Conservation (phyloP, 1,140 invertebrate species). For the Penaeus vannamei region DNA sequence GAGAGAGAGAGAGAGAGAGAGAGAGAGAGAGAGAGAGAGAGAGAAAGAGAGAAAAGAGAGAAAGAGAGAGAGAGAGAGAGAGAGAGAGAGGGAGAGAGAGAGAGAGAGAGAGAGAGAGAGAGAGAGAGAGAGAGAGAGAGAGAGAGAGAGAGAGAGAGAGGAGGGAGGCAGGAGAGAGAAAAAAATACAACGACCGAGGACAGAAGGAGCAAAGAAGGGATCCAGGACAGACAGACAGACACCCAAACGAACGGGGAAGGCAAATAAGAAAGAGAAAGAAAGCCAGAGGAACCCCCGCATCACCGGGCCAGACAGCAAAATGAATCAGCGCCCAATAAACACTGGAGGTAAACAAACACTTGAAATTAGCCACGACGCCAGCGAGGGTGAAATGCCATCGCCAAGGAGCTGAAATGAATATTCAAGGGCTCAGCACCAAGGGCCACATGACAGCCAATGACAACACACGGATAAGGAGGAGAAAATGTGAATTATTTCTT, state of each 20-base stretch:
- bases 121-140: background rate
- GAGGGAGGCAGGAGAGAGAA: background rate
- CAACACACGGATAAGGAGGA: too few species aligned
- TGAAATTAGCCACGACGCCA: too few species aligned
- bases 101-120: background rate
- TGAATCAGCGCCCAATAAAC: too few species aligned
- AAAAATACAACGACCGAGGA: background rate
- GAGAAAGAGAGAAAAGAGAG: background rate
- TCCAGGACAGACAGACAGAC: background rate
- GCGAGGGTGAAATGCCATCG: too few species aligned
- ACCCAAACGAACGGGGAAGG: background rate
- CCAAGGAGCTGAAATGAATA: too few species aligned
- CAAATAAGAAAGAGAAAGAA: background rate
- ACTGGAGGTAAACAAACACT: too few species aligned
- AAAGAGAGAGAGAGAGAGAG: background rate
- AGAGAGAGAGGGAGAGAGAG: background rate
- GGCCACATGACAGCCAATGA: too few species aligned
- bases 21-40: background rate
- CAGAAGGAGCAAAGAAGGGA: background rate
- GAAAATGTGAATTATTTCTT: too few species aligned
- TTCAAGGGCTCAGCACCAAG: too few species aligned
- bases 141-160: background rate
- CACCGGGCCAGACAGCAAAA: background rate
- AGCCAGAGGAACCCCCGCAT: background rate
- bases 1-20: background rate